Base-by-base conservation (phyloP, 2,888 invertebrate species). In the Poecilus cupreus region DNA sequence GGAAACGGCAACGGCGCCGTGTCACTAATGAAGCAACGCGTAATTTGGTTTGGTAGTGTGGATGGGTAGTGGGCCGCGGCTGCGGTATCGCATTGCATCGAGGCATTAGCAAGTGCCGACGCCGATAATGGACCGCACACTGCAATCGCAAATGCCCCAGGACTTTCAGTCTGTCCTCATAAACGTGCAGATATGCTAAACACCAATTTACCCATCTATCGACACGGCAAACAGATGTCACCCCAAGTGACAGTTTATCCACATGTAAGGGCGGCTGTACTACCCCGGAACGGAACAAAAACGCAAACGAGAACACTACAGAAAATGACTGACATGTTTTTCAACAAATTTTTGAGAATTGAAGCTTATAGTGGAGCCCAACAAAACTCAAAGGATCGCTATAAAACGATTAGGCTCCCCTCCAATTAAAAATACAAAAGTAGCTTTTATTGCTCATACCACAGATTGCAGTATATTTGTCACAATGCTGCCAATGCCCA, bases 141-240 rank as follows among this genome's bases (percentile, higher is more conserved):
- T 39, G 72, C 72, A 80, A 80, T 80, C 72, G 22, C 72, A 80
- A 80, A 72, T 80, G 24, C 80, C 72, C 37, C 37, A 70, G 79
- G 79, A 80, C 79, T 70, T 54, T 51, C 70, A 32, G 70, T 68
- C 57, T 26, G 39, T 39, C 43, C 72, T 80, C 80, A 70, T 80
- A 72, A 72, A 80, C 54, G 80, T 72, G 54, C 24, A 80, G 80
- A 80, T 72, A 72, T 72, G 49, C 79, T 79, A 70, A 79, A 79
- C 70, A 70, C 68, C 51, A 79, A 51, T 79, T 68, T 68, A 46
- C 20, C 26, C 43, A 79, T 68, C 70, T 79, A 51, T 37, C 32
- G 18, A 13, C n/a, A 37, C 22, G 20, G 20, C 18, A 24, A 3
- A 49, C 16, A 60, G 8, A 60, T 64, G 60, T 26, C 60, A 60